Evolutionary conservation across 2,113 vertebrate genomes (phyloP), one percentile per base, ranked within the genome.

Genomic region (Ploceus nigricollis): DNA sequence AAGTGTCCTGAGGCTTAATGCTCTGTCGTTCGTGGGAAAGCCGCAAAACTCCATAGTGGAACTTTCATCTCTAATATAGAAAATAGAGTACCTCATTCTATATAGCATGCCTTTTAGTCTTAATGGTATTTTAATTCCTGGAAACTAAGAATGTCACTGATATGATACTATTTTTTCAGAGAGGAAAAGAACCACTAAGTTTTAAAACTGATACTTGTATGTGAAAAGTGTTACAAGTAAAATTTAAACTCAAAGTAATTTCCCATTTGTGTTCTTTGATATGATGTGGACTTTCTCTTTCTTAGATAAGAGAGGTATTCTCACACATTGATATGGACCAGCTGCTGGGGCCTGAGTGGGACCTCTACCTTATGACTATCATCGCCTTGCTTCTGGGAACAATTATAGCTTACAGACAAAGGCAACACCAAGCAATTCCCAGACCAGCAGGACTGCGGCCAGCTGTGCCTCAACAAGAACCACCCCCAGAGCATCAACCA

Each of bases 361-460:
- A 99, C 97, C 99, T 99, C 93, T 99, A 99, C 98, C 99, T 99
- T 97, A 99, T 99, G 99, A 99, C 99, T 2, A 98, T 99, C 97
- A 99, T 99, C 28, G 99, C 99, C 2, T 97, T 99, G 95, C 98
- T 99, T 21, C 89, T 99, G 82, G 99, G 99, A 85, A 99, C 99
- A 27, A 98, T 99, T 70, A 99, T 99, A 69, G 99, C 99, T 60
- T 99, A 99, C 95, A 98, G 99, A 61, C 99, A 99, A 94, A 98
- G 99, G 76, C 99, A 99, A 33, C 99, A 99, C 84, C 99, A 99
- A 64, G 99, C 98, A 58, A 91, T 99, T 78, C 97, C 90, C 72
- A 57, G 97, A 47, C 90, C 98, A 93, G 61, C 93, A 88, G 75
- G 95, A 70, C 95, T 95, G 47, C 96, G 97, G 93, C 92, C 97